phyloP scores from a whole-genome alignment of 1,140 invertebrate species.

The Drosophila micromelanica region DNA sequence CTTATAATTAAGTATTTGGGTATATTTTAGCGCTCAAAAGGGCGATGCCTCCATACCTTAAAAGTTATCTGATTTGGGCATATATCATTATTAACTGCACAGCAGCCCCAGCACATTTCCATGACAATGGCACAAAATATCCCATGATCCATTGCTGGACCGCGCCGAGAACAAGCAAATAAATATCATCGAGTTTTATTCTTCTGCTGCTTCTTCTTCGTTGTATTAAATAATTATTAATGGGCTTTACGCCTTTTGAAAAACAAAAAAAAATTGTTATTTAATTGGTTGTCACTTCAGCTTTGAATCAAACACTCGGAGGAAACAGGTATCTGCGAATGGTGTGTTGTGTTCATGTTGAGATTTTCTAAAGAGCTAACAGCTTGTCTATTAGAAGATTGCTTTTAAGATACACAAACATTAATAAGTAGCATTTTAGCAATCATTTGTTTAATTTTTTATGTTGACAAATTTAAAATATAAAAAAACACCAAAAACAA shows the following conservation, averaged over 20 bases:
- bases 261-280: slow-evolving; percentile 56
- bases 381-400: slow-evolving; percentile 1
- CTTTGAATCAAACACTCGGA: slow-evolving; percentile 47
- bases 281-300: slow-evolving; percentile 78
- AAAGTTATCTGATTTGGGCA: slow-evolving; percentile 65
- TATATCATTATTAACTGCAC: slow-evolving; percentile 63
- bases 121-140: slow-evolving; percentile 66
- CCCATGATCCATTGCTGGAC: slow-evolving; percentile 63
- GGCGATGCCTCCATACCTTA: slow-evolving; percentile 45
- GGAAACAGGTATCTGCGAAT: slow-evolving; percentile 3
- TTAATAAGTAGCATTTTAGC: slow-evolving; percentile 12
- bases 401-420: slow-evolving; percentile 1
- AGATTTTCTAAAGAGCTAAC: background rate
- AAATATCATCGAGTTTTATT: slow-evolving; percentile 54
- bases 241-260: slow-evolving; percentile 49
- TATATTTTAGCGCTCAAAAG: slow-evolving; percentile 37
- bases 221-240: slow-evolving; percentile 60
- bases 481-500: background rate
- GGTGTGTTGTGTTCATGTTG: slow-evolving; percentile 31
- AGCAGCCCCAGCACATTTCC: slow-evolving; percentile 58
- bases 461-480: slow-evolving; percentile 19
- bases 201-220: slow-evolving; percentile 2
- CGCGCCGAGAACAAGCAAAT: slow-evolving; percentile 55
- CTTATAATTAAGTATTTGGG: slow-evolving; percentile 74
- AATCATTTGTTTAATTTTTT: slow-evolving; percentile 6